Base-by-base conservation (phyloP, 2,113 vertebrate species). In the Crocuta crocuta region DNA sequence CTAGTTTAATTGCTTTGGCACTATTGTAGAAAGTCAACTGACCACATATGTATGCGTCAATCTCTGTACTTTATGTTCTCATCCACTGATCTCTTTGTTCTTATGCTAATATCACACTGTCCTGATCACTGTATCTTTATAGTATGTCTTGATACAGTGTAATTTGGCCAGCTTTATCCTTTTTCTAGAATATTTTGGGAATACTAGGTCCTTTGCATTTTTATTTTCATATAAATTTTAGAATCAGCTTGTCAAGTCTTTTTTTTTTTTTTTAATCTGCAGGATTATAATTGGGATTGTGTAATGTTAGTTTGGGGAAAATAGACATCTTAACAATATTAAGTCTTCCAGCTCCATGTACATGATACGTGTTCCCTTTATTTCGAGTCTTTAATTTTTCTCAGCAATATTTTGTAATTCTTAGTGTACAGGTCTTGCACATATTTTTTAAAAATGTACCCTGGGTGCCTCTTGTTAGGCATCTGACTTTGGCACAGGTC, bases 101-200 rank as follows among this genome's bases (percentile, higher is more conserved):
- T 96, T 89, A 71, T 33, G 31, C 61, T 35, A 55, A 73, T 80
- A 66, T 12, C 45, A 43, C 35, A 86, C 58, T 39, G 10, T 80
- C 45, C 50, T 89, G 17, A 91, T 73, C 35, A 73, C n/a, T 86
- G 26, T 89, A 23, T 85, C 48, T 90, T 84, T 65, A 43, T 33
- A 65, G 23, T 86, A 19, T 71, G 10, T 80, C 45, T 87, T 81
- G 61, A 87, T 87, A 74, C 68, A 61, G 23, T 68, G 19, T 91
- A 50, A 87, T 26, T 63, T 48, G 28, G 10, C 45, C 35, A 91
- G 31, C 66, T 94, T 94, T 94, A 24, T 43, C 33, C 43, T 82
- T 96, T 94, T 94, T 68, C 48, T 45, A 94, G 58, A 96, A 58
- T 85, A 31, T 71, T 90, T 90, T 73, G 28, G 43, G n/a, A 79